Evolutionary conservation across 2,888 invertebrate species (phyloP).

Genomic region (Pollenia amentaria): DNA sequence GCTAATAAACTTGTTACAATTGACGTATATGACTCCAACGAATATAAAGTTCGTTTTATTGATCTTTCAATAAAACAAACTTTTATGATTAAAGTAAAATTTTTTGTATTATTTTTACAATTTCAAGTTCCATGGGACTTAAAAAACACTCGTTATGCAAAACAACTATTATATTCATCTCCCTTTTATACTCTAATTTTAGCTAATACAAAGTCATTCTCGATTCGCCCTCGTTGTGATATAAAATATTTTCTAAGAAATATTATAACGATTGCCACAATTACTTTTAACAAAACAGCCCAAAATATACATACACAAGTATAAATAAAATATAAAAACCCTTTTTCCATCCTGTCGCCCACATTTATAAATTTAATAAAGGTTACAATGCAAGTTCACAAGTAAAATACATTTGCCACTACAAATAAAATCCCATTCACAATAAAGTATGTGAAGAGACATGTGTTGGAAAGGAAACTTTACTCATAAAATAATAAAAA

Average conservation of each 20-base stretch:
- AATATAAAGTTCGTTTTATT: too few relatives aligned
- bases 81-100: too few relatives aligned
- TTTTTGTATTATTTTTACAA: too few relatives aligned
- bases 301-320: constrained; percentile 6
- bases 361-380: constrained; percentile 45
- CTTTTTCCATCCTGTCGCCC: constrained; percentile 64
- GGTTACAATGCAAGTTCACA: not conserved
- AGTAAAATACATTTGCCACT: not conserved
- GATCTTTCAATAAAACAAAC: too few relatives aligned
- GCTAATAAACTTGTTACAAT: too few relatives aligned
- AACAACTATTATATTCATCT: too few relatives aligned
- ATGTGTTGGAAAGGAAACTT: not conserved
- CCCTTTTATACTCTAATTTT: not conserved
- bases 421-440: not conserved
- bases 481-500: constrained; percentile 65
- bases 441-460: not conserved
- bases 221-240: not conserved
- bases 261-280: constrained; percentile 56
- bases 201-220: not conserved
- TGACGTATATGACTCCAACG: too few relatives aligned
- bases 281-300: constrained; percentile 57
- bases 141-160: too few relatives aligned
- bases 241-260: not conserved
- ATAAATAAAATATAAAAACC: constrained; percentile 39
- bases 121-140: too few relatives aligned